Conservation (phyloP, 92 coral and sea anemone genomes). For the Chrysogorgia sp. region DNA sequence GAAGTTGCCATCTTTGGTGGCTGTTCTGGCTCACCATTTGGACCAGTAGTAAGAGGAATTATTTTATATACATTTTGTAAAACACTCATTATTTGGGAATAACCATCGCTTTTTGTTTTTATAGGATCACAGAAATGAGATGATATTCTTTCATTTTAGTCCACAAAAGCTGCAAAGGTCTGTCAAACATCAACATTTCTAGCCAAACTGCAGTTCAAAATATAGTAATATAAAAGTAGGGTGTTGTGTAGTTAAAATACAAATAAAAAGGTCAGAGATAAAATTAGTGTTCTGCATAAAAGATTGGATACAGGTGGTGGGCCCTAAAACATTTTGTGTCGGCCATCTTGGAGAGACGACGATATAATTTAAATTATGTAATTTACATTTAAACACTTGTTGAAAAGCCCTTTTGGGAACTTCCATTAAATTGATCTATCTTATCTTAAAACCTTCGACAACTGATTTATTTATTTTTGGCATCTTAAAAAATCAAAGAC, state of each 20-base stretch:
- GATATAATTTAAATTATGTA: too few relatives aligned
- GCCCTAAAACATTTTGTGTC: too few relatives aligned
- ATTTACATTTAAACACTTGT: too few relatives aligned
- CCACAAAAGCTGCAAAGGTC: conserved; percentile 70
- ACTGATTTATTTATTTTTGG: too few relatives aligned
- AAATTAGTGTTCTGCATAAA: too few relatives aligned
- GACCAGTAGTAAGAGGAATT: conserved; percentile 47
- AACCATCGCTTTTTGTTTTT: conserved; percentile 8
- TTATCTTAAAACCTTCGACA: too few relatives aligned
- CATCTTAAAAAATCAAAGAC: too few relatives aligned
- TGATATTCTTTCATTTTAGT: conserved; percentile 69
- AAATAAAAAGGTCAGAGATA: too few relatives aligned
- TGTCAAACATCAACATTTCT: not conserved
- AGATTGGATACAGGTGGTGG: too few relatives aligned
- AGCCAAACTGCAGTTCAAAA: not conserved
- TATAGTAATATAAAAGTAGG: not conserved
- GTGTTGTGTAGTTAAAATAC: not conserved
- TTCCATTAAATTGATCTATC: too few relatives aligned
- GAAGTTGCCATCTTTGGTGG: conserved; percentile 91
- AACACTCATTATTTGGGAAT: not conserved
- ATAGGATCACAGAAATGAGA: conserved; percentile 68
- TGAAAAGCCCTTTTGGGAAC: too few relatives aligned
- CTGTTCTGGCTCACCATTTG: conserved; percentile 68
- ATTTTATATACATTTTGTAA: not conserved
- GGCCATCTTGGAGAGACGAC: too few relatives aligned